Conservation (phyloP, 1,140 invertebrate species). For the Eumeta japonica region DNA sequence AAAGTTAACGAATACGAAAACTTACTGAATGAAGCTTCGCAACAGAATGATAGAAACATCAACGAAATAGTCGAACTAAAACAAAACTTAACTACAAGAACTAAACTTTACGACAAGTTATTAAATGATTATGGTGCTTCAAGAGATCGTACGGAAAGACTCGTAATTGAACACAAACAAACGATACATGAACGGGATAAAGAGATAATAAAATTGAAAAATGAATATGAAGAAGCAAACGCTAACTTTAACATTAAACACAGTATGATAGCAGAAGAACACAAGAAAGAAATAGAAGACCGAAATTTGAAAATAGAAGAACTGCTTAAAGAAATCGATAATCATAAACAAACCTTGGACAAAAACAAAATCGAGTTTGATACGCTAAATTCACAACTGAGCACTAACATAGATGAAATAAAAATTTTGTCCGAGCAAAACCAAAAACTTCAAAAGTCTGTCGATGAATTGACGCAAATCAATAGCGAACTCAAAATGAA, state of each 20-base stretch:
- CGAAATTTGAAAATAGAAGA: constrained; percentile 49
- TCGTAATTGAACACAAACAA: constrained; percentile 45
- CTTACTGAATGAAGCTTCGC: constrained; percentile 41
- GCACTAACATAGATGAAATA: constrained; percentile 40
- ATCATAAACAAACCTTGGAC: constrained; percentile 50
- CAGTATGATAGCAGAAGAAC: constrained; percentile 47
- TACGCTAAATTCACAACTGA: constrained; percentile 39
- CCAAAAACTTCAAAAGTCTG: constrained; percentile 36
- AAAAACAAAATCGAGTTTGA: constrained; percentile 49
- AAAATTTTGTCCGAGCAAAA: constrained; percentile 45
- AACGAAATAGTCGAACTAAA: constrained; percentile 43
- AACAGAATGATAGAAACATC: constrained; percentile 45
- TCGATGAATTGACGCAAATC: constrained; percentile 36
- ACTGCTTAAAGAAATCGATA: constrained; percentile 52
- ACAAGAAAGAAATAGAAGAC: constrained; percentile 49
- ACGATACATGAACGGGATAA: constrained; percentile 49
- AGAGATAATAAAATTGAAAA: constrained; percentile 47
- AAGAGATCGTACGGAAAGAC: constrained; percentile 34
- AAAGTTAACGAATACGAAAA: constrained; percentile 52
- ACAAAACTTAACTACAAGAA: constrained; percentile 36
- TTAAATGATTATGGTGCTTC: constrained; percentile 27
- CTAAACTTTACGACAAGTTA: constrained; percentile 45
- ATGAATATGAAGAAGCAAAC: constrained; percentile 45
- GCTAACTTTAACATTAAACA: constrained; percentile 48
- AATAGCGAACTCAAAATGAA: constrained; percentile 37